phyloP scores from a whole-genome alignment of 1,140 invertebrate species.

The Tetramorium simillimum region DNA sequence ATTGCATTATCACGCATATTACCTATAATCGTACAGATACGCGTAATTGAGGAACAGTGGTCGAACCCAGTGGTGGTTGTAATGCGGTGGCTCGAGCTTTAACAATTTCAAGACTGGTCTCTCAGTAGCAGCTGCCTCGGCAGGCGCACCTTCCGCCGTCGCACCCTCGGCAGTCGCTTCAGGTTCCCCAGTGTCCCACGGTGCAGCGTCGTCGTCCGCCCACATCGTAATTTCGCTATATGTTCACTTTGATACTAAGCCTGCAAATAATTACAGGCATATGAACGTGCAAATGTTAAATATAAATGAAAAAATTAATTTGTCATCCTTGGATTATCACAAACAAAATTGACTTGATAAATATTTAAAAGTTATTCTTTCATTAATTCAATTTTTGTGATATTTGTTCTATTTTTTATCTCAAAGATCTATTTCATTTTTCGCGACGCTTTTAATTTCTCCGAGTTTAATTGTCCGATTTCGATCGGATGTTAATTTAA shows the following conservation, averaged over 20 bases:
- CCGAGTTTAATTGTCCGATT: too few relatives aligned
- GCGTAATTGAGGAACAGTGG: slow-evolving; percentile 92
- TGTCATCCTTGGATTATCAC: not conserved
- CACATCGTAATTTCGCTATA: slow-evolving; percentile 76
- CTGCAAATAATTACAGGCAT: slow-evolving; percentile 25
- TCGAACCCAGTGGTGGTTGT: slow-evolving; percentile 91
- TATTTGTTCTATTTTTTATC: not conserved
- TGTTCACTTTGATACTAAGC: not conserved
- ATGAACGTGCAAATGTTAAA: not conserved
- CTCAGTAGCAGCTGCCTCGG: slow-evolving; percentile 47
- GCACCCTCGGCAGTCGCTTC: slow-evolving; percentile 68
- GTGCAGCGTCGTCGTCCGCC: slow-evolving; percentile 80
- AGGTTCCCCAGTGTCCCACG: slow-evolving; percentile 76
- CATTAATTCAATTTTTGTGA: not conserved
- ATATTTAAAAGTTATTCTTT: not conserved
- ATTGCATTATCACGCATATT: not conserved
- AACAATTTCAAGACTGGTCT: slow-evolving; percentile 46
- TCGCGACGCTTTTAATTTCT: not conserved
- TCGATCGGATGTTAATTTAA: slow-evolving; percentile 20
- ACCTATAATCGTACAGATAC: slow-evolving; percentile 92
- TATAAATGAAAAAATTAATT: not conserved
- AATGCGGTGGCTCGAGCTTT: slow-evolving; percentile 85
- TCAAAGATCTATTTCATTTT: not conserved
- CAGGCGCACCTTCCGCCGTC: slow-evolving; percentile 58
- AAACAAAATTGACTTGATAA: not conserved